Base-by-base conservation (phyloP, 2,888 invertebrate species). In the Trisateles emortualis region DNA sequence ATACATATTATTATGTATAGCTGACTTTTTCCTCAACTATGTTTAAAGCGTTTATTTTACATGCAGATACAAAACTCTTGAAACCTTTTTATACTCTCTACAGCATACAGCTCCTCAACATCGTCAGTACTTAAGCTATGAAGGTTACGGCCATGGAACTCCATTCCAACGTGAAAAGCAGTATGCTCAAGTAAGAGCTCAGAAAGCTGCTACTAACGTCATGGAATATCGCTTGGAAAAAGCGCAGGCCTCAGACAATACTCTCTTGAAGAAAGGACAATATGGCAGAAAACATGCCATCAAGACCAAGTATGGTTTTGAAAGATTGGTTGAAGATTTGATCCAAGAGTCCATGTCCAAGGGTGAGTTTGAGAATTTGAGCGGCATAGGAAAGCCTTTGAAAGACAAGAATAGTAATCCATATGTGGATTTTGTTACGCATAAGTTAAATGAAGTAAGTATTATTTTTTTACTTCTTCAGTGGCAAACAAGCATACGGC, bases 321-420 rank as follows among this genome's bases (percentile, higher is more conserved):
- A 98, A 62, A 95, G 98, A 47, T 88, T 98, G 0, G 98, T 98
- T 0, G 98, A 98, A 83, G 98, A 98, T 92, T 92, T 98, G 56
- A 98, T 98, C 64, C 97, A 97, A 74, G 97, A 98, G 79, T 96
- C 98, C 0, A 98, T 98, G 95, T 95, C 96, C 0, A 96, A 95
- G 83, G 98, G 98, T 0, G 97, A 98, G 76, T 98, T 98, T 85
- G 96, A 95, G 67, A 97, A 98, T 84, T 88, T 98, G 3, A 93
- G 95, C 22, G 97, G 98, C 0, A 93, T 93, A 64, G 98, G 98
- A 9, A 97, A 98, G 81, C 98, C 98, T 0, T 87, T 98, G 51
- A 91, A 94, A 39, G 87, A 94, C 43, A 94, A 95, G 60, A 94
- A 94, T 61, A 93, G 93, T 69, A 98, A 97, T 91, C 98, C 98